Evolutionary conservation across 2,888 invertebrate genomes (phyloP).

Genomic region (Meteorus cinctellus): DNA sequence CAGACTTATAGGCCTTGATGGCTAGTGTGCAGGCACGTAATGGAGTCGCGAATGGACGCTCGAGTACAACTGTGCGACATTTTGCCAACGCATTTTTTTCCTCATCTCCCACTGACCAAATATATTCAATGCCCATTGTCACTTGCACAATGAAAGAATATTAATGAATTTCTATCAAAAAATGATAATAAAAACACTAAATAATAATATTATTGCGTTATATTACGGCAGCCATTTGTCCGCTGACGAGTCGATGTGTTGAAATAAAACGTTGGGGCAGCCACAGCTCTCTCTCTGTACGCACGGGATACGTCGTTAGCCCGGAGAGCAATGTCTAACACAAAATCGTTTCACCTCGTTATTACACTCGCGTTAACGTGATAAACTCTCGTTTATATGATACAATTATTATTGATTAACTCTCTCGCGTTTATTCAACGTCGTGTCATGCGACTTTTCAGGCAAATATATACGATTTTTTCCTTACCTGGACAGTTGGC

Average conservation of each 20-base stretch:
- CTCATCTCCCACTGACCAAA: neutral
- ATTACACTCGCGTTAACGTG: constrained; percentile 33
- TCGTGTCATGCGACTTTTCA: constrained; percentile 37
- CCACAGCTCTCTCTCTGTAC: constrained; percentile 28
- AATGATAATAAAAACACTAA: constrained; percentile 17
- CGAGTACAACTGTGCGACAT: constrained; percentile 29
- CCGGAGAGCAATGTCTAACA: constrained; percentile 22
- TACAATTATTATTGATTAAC: constrained; percentile 56
- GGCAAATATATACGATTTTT: constrained; percentile 56
- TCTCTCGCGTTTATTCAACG: constrained; percentile 33
- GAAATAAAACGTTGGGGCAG: constrained; percentile 35
- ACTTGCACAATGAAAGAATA: constrained; percentile 8
- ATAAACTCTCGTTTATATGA: constrained; percentile 29
- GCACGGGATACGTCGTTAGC: constrained; percentile 25
- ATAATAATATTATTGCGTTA: constrained; percentile 37
- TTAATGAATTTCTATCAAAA: neutral
- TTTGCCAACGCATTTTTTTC: constrained; percentile 28
- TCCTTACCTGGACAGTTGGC: constrained; percentile 78
- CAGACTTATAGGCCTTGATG: constrained; percentile 49
- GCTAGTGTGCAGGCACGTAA: constrained; percentile 52
- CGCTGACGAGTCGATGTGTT: constrained; percentile 21
- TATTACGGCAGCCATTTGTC: constrained; percentile 43
- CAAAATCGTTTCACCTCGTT: constrained; percentile 34
- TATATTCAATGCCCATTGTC: neutral
- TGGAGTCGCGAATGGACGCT: constrained; percentile 44